These are phyloP conservation scores for Cuniculus paca DNA, from an alignment of 2,797 vertebrate genomes.

Conservation along the genomic window DNA sequence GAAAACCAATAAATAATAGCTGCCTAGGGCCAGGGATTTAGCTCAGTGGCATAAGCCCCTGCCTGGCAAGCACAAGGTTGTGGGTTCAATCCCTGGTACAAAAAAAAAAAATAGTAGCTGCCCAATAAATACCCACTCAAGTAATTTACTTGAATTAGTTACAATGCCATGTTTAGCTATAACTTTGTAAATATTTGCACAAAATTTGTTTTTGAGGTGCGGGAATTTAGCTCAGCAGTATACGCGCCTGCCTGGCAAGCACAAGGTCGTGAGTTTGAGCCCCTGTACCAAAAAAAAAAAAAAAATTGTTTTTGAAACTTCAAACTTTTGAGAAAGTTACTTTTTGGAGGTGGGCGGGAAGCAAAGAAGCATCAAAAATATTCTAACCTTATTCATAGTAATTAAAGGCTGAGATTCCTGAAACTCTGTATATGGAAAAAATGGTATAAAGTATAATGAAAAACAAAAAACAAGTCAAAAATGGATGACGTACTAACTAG, in stretches of 20 bases:
- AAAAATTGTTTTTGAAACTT: conserved; percentile 43
- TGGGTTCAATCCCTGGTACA: no score
- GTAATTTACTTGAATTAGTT: conserved; percentile 2
- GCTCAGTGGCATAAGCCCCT: no score
- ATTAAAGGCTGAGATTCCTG: neutral
- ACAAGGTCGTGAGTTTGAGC: no score
- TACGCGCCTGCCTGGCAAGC: no score
- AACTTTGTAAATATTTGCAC: conserved; percentile 42
- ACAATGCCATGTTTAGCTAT: neutral
- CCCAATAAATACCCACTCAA: neutral
- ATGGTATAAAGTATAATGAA: neutral
- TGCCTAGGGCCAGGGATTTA: no score
- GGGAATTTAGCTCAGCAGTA: no score
- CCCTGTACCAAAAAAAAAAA: no score
- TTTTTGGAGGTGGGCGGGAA: neutral
- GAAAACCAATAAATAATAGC: neutral
- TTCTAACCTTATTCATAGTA: conserved; percentile 30
- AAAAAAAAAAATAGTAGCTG: no score
- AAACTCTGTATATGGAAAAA: conserved; percentile 41
- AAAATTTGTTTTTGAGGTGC: conserved; percentile 50
- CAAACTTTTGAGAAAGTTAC: conserved; percentile 38
- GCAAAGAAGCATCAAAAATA: neutral
- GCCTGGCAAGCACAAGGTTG: no score
- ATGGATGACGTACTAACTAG: neutral
- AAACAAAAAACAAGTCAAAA: neutral